Conservation (phyloP, 2,888 invertebrate genomes). For the Xylophagus ater region DNA sequence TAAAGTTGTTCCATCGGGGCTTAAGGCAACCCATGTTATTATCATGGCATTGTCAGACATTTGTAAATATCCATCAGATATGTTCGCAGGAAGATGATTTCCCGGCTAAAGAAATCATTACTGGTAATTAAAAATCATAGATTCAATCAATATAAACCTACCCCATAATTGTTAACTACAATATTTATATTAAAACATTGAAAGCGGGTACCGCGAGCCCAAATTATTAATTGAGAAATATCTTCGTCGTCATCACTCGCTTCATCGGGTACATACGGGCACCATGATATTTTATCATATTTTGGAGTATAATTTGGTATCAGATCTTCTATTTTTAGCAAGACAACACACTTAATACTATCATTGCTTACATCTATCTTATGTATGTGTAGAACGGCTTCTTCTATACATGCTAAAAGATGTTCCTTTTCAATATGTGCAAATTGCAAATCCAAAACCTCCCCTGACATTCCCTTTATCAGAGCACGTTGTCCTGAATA, state of each 20-base stretch:
- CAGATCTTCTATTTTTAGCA: slow-evolving; percentile 39
- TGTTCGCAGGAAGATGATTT: slow-evolving; percentile 25
- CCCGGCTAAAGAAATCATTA: slow-evolving; percentile 25
- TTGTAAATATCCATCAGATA: slow-evolving; percentile 33
- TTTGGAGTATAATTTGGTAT: slow-evolving; percentile 38
- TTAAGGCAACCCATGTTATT: slow-evolving; percentile 78
- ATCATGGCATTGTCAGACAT: slow-evolving; percentile 46
- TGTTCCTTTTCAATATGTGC: slow-evolving; percentile 68
- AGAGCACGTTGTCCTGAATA: slow-evolving; percentile 58
- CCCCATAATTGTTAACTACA: slow-evolving; percentile 31
- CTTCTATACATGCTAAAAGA: slow-evolving; percentile 79
- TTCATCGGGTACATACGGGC: slow-evolving; percentile 71
- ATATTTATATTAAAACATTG: slow-evolving; percentile 35
- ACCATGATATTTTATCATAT: slow-evolving; percentile 77
- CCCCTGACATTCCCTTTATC: slow-evolving; percentile 76
- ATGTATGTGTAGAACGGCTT: slow-evolving; percentile 72
- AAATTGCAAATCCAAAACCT: slow-evolving; percentile 86
- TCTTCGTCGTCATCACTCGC: slow-evolving; percentile 49
- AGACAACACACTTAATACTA: slow-evolving; percentile 45
- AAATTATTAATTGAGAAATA: slow-evolving; percentile 65
- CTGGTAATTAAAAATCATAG: not conserved
- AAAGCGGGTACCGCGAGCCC: slow-evolving; percentile 60
- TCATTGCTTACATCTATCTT: slow-evolving; percentile 54
- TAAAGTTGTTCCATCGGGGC: slow-evolving; percentile 89
- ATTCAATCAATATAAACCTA: slow-evolving; percentile 20